These are phyloP conservation scores for Scolanthus callimorphus DNA, from an alignment of 92 coral and sea anemone genomes.

Conservation along the genomic window DNA sequence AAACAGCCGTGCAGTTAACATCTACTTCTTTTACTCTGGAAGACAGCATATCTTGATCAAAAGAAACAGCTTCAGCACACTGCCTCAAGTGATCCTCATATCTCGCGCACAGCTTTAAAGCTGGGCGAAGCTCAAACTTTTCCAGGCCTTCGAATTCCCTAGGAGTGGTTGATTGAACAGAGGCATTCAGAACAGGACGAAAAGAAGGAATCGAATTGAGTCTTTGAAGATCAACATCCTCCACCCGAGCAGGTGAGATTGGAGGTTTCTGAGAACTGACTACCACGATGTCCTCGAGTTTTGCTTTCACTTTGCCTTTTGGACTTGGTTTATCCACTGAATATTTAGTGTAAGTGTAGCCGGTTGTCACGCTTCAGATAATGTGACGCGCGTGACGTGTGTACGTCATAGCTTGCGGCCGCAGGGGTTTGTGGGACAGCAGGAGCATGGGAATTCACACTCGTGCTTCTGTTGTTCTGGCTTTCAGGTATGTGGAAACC, in stretches of 20 bases:
- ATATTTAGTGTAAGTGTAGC: conserved; percentile 50
- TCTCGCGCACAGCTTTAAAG: conserved; percentile 53
- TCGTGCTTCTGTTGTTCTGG: too few species aligned
- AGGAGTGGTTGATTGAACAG: conserved; percentile 54
- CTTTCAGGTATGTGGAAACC: too few species aligned
- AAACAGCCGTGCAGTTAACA: conserved; percentile 51
- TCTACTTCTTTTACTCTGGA: conserved; percentile 84
- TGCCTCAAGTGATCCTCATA: conserved; percentile 75
- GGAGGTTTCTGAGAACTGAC: conserved; percentile 63
- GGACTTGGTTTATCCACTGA: conserved; percentile 53
- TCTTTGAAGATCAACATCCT: conserved; percentile 67
- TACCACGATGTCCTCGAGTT: conserved; percentile 76
- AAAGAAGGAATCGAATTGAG: conserved; percentile 50
- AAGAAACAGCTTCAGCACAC: conserved; percentile 95
- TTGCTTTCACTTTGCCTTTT: conserved; percentile 49
- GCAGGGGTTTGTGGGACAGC: too few species aligned
- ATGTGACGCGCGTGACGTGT: too few species aligned
- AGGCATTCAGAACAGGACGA: conserved; percentile 68
- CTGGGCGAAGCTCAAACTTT: conserved; percentile 56
- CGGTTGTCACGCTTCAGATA: too few species aligned
- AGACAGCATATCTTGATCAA: conserved; percentile 90
- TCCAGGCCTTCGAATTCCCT: conserved; percentile 76
- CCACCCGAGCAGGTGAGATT: conserved; percentile 8
- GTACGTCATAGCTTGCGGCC: too few species aligned
- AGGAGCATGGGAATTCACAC: too few species aligned